Conservation (phyloP, 2,797 vertebrate species). For the Danio tinwini region DNA sequence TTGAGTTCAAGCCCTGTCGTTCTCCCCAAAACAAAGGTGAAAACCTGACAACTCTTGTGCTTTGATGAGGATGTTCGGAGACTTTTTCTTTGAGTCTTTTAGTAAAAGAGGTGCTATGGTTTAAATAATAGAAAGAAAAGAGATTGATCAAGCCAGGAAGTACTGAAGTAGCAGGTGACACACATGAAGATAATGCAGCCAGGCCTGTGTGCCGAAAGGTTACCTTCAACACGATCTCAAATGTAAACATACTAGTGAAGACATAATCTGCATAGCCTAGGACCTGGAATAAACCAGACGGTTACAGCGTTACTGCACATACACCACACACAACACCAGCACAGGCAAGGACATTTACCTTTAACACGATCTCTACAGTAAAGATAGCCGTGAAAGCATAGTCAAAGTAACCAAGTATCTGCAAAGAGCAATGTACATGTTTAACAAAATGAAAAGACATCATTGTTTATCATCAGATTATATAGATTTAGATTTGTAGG, state of each 20-base stretch:
- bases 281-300: constrained; percentile 92
- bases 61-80: constrained; percentile 62
- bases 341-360: constrained; percentile 86
- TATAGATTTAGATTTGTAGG: neutral
- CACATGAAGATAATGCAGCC: constrained; percentile 87
- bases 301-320: constrained; percentile 87
- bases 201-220: constrained; percentile 84
- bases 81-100: constrained; percentile 56
- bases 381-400: constrained; percentile 94
- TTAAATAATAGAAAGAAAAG: constrained; percentile 78
- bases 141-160: constrained; percentile 87
- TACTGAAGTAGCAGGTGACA: constrained; percentile 85
- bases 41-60: constrained; percentile 68
- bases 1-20: constrained; percentile 68
- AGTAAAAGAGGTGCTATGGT: constrained; percentile 83
- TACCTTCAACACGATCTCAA: constrained; percentile 97
- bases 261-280: constrained; percentile 92
- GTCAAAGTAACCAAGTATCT: constrained; percentile 95
- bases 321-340: constrained; percentile 78
- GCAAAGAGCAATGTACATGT: constrained; percentile 86
- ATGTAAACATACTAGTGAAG: constrained; percentile 92
- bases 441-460: constrained; percentile 69
- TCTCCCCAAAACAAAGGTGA: constrained; percentile 60
- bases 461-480: neutral
- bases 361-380: constrained; percentile 92